Percentiles rank a stretch among this genome's conserved stretches.
These are phyloP conservation scores for Aethina tumida DNA, from an alignment of 1,140 invertebrate species.

Conservation along the genomic window DNA sequence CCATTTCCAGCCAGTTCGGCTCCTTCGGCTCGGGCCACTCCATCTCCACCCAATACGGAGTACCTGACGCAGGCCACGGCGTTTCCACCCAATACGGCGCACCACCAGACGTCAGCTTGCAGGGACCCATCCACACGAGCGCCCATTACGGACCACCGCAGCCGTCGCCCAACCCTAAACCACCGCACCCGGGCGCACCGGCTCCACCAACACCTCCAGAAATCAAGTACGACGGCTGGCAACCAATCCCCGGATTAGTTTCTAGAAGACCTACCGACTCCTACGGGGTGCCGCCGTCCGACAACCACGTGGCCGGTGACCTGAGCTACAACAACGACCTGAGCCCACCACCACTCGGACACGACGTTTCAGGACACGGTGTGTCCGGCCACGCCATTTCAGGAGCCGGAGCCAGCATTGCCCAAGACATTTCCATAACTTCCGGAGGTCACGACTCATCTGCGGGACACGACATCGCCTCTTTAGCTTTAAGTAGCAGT, in stretches of 20 bases:
- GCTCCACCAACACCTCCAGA: slow-evolving; percentile 62
- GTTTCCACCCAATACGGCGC: slow-evolving; percentile 34
- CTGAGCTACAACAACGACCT: slow-evolving; percentile 29
- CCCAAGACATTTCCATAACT: slow-evolving; percentile 6
- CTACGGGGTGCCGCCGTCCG: slow-evolving; percentile 30
- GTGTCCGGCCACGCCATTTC: slow-evolving; percentile 1
- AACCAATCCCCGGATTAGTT: slow-evolving; percentile 59
- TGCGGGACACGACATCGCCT: slow-evolving; percentile 2
- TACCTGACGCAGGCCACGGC: neutral
- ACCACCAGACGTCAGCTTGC: slow-evolving; percentile 27
- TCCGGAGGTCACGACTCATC: slow-evolving; percentile 9
- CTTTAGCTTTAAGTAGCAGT: slow-evolving; percentile 8
- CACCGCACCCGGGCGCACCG: slow-evolving; percentile 53
- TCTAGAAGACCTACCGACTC: slow-evolving; percentile 31
- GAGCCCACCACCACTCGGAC: slow-evolving; percentile 37
- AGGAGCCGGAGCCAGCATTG: slow-evolving; percentile 2
- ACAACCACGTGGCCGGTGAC: slow-evolving; percentile 30
- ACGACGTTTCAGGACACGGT: too few species aligned
- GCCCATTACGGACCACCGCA: slow-evolving; percentile 36
- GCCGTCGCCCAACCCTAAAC: slow-evolving; percentile 40
- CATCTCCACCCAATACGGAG: slow-evolving; percentile 3
- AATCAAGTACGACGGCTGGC: slow-evolving; percentile 74
- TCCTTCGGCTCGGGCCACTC: too few species aligned
- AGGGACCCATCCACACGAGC: slow-evolving; percentile 10
- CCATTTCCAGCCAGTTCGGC: too few species aligned